These are phyloP conservation scores for Pseudorhombus dupliciocellatus DNA, from an alignment of 2,113 vertebrate species.

Conservation along the genomic window DNA sequence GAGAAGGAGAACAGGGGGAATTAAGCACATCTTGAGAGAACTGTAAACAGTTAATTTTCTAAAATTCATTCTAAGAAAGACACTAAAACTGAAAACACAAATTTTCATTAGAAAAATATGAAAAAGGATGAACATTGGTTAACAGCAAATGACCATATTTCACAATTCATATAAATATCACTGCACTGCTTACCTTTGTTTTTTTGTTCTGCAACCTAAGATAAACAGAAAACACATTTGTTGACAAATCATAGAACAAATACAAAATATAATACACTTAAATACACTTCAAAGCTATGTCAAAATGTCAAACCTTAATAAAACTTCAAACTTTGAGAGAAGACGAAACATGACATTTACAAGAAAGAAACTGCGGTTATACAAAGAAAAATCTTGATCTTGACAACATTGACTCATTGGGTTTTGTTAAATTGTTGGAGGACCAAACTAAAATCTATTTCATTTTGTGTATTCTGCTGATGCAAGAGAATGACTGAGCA, in stretches of 20 bases:
- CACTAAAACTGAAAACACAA: neutral
- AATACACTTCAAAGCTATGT: neutral
- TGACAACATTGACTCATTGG: neutral
- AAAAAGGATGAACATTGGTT: neutral
- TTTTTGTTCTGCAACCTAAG: slow-evolving; percentile 99
- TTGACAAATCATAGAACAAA: neutral
- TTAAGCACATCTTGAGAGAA: neutral
- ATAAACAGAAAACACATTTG: slow-evolving; percentile 38
- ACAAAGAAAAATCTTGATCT: neutral
- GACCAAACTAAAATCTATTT: neutral
- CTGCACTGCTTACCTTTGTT: slow-evolving; percentile 92
- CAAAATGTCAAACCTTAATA: neutral
- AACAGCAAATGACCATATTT: neutral
- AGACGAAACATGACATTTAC: neutral
- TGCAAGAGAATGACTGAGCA: neutral
- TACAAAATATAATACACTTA: no score
- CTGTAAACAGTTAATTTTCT: neutral
- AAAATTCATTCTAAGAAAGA: no score
- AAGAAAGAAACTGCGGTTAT: neutral
- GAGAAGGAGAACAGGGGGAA: neutral
- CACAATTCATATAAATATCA: neutral
- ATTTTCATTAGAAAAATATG: neutral
- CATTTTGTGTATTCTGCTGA: neutral
- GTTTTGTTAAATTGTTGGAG: neutral
- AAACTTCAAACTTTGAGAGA: neutral